These are phyloP conservation scores for Ceryle rudis DNA, from an alignment of 2,797 vertebrate species.

Conservation along the genomic window DNA sequence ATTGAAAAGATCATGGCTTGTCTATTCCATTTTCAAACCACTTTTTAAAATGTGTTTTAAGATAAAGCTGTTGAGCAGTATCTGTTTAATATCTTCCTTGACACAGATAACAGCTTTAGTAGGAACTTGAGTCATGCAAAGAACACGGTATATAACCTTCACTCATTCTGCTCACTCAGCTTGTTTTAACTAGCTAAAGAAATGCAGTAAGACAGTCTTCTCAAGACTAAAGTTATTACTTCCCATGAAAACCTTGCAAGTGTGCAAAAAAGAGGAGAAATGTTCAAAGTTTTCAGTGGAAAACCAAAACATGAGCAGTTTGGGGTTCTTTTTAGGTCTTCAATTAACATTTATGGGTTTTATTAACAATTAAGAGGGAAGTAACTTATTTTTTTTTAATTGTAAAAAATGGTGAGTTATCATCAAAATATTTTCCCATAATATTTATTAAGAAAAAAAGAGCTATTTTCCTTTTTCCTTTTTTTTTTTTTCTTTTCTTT, in stretches of 20 bases:
- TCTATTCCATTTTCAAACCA: neutral
- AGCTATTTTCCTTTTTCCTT: neutral
- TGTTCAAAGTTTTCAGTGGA: neutral
- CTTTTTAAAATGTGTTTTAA: neutral
- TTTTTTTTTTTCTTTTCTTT: neutral
- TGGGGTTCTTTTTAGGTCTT: neutral
- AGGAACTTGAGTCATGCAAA: neutral
- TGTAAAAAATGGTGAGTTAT: neutral
- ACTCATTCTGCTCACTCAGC: neutral
- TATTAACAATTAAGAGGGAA: neutral
- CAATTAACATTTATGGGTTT: neutral
- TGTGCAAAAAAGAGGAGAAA: neutral
- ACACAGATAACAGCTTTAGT: neutral
- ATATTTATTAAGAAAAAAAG: neutral
- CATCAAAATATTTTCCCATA: neutral
- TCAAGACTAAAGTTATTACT: neutral
- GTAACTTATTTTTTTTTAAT: neutral
- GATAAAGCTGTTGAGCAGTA: neutral
- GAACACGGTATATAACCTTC: neutral
- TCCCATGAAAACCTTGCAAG: neutral
- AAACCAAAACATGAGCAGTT: neutral
- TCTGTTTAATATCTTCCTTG: slow-evolving; percentile 16
- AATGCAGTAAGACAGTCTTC: neutral
- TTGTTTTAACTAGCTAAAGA: slow-evolving; percentile 11
- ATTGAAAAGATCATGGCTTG: neutral